These are phyloP conservation scores for Drosophila borborema DNA, from an alignment of 2,888 invertebrate species.

Conservation along the genomic window DNA sequence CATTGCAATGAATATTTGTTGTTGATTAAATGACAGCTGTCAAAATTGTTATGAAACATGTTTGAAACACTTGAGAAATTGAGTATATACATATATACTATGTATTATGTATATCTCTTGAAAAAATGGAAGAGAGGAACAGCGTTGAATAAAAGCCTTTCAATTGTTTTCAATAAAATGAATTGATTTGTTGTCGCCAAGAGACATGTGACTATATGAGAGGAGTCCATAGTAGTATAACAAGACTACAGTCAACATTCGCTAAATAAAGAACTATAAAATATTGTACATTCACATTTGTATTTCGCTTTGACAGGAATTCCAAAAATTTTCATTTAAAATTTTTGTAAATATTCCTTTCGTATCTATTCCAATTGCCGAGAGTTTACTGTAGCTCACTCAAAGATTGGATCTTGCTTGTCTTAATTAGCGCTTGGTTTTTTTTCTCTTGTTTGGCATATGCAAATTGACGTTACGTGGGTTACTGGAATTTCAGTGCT, in stretches of 20 bases:
- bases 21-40: conserved; percentile 32
- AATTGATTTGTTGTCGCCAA: conserved; percentile 73
- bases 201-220: conserved; percentile 52
- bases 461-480: conserved; percentile 75
- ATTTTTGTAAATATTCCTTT: neutral
- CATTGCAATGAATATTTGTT: neutral
- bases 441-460: conserved; percentile 27
- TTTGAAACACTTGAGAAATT: conserved; percentile 26
- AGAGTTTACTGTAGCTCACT: conserved; percentile 15
- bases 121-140: neutral
- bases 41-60: conserved; percentile 32
- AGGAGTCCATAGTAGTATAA: conserved; percentile 12
- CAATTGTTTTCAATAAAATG: conserved; percentile 76
- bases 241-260: conserved; percentile 8
- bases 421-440: conserved; percentile 64
- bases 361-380: neutral
- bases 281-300: neutral
- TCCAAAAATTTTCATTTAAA: neutral
- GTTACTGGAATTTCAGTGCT: conserved; percentile 62
- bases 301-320: neutral
- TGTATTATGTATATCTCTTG: neutral
- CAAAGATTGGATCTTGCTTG: conserved; percentile 40
- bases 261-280: neutral
- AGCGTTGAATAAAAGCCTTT: conserved; percentile 51
- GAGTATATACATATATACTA: neutral